Evolutionary conservation across 2,113 vertebrate genomes (phyloP), one percentile per base, ranked within the genome.

Genomic region (Strigops habroptila): DNA sequence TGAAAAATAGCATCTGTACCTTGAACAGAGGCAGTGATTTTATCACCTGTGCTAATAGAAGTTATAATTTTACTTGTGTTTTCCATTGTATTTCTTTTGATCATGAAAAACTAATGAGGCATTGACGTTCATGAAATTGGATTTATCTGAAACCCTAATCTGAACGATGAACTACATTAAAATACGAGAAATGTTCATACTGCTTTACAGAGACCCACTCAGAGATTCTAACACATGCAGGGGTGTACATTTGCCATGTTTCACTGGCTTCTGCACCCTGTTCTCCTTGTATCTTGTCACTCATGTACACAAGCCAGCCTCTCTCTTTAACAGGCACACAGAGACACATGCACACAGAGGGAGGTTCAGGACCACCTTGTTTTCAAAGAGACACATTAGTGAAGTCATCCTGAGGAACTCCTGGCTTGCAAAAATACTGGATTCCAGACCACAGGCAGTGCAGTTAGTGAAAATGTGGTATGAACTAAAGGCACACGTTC

Each of bases 11-110:
- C 85, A 78, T 52, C 35, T 44, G 19, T 77, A 53, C 35, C 77
- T 95, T 76, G 71, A 96, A 88, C 23, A 92, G 51, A 94, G 87
- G 53, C 90, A 78, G 37, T 41, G 83, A 94, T 96, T 91, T 93
- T 94, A 96, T 95, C 87, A 97, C 87, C 94, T 89, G 67, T 88
- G 48, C 33, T 81, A 90, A 92, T 12, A 7, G 14, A 95, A 96
- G 68, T 49, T 2, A 63, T 57, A 51, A 82, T 96, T 96, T 84
- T 77, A 93, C 39, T 43, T 91, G 19, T 94, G 31, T 80, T 94
- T 96, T 91, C 67, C 27, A 28, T 11, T 27, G 6, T 57, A 79
- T 55, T 93, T 92, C 37, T 79, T 92, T 55, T 92, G 30, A 82
- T 67, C 7, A 9, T 52, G 16, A 60, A 88, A 91, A 78, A 41